phyloP scores from a whole-genome alignment of 2,888 invertebrate species.

The Anthrax anthrax region DNA sequence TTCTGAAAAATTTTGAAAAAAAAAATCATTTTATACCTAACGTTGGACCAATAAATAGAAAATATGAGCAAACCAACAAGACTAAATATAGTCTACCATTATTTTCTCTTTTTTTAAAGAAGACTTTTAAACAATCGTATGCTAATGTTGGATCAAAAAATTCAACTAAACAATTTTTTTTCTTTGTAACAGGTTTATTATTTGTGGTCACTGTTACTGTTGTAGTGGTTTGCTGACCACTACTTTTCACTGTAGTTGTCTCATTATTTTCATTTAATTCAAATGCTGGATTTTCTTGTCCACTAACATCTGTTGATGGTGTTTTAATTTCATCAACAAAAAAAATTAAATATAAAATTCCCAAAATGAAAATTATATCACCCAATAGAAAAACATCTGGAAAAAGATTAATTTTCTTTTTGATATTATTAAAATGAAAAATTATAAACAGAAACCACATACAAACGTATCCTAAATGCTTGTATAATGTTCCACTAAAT shows the following conservation, averaged over 20 bases:
- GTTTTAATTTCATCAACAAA: conserved; percentile 23
- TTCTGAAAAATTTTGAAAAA: background rate
- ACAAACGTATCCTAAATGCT: conserved; percentile 28
- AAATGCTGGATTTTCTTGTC: conserved; percentile 12
- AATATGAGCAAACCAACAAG: conserved; percentile 24
- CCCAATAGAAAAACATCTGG: conserved; percentile 28
- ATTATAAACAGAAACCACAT: conserved; percentile 11
- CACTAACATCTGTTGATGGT: conserved; percentile 5
- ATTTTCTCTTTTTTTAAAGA: conserved; percentile 24
- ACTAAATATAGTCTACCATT: conserved; percentile 24
- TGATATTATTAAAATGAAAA: too few species aligned
- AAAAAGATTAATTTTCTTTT: conserved; percentile 2
- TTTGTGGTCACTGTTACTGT: background rate
- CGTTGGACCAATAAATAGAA: conserved; percentile 26
- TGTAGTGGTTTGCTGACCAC: background rate
- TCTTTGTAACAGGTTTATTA: background rate
- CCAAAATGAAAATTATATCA: conserved; percentile 25
- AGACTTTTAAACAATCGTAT: conserved; percentile 26
- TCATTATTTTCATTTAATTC: background rate
- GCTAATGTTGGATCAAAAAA: conserved; percentile 32
- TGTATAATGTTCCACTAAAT: conserved; percentile 25
- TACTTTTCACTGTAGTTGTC: background rate
- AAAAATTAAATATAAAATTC: conserved; percentile 28
- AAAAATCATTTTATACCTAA: conserved; percentile 13
- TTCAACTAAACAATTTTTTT: conserved; percentile 19